Conservation (phyloP, 2,113 vertebrate species). For the Phyllostomus discolor region DNA sequence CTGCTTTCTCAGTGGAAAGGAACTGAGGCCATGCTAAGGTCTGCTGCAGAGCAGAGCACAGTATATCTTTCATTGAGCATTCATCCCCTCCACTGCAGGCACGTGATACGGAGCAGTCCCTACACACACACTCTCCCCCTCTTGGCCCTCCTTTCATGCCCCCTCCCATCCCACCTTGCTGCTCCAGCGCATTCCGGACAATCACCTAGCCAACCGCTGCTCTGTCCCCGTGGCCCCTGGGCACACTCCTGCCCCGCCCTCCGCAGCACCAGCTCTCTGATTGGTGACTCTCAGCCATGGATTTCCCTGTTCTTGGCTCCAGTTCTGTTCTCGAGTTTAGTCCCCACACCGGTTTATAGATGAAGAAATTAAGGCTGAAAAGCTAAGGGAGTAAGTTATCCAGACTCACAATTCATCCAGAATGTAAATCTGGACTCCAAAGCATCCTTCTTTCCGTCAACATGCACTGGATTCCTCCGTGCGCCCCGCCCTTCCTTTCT, state of each 20-base stretch:
- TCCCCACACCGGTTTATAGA: neutral
- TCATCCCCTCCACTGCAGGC: neutral
- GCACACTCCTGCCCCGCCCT: too few relatives aligned
- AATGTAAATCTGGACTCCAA: neutral
- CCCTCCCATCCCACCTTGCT: neutral
- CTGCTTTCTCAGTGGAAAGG: conserved; percentile 9
- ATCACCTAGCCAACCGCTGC: neutral
- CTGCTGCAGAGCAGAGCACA: neutral
- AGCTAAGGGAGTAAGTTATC: neutral
- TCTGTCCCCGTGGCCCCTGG: neutral
- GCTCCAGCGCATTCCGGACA: neutral
- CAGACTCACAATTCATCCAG: neutral
- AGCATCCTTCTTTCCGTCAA: neutral
- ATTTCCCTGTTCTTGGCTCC: neutral
- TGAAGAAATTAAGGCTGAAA: neutral
- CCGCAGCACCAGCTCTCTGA: neutral
- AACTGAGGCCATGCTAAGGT: neutral
- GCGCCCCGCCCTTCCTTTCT: neutral
- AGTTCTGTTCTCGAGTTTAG: neutral
- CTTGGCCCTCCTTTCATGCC: neutral
- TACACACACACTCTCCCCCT: neutral
- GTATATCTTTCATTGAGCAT: neutral
- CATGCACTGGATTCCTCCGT: neutral
- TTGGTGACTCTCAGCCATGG: neutral
- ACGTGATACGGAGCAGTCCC: neutral